Evolutionary conservation across 2,888 invertebrate genomes (phyloP), one percentile per base, ranked within the genome.

Genomic region (Tachina grossa): DNA sequence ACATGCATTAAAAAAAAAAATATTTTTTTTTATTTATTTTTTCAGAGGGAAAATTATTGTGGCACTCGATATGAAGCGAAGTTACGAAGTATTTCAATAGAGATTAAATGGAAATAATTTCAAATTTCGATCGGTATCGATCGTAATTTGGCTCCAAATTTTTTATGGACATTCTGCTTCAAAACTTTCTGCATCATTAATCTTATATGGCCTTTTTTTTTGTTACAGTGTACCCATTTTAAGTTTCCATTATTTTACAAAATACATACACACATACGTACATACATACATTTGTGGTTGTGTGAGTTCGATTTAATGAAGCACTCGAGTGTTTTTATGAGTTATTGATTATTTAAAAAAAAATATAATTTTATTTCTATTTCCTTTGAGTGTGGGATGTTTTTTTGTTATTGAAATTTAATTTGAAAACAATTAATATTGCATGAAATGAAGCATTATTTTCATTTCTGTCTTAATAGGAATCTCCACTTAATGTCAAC

Each of bases 371-470:
- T 78, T 22, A 61, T 61, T 61, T 41, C 19, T 53, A 79, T 45
- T 61, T 77, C 39, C n/a, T 45, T 72, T 53, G 11, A 41, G 16
- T 16, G 51, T n/a, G 68, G 45, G 39, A 22, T 57, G 11, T 71
- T 51, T 51, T n/a, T 43, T 74, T 51, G 47, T 83, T 51, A 78
- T 75, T 74, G 43, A 63, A 72, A 63, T 57, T 59, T 49, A 57
- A 63, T 84, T 84, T 78, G 2, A 61, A 83, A 69, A 22, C 69
- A 76, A 84, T 84, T 80, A 68, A 74, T 47, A 45, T 69, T 69
- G 8, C n/a, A 59, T 65, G 45, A 45, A 51, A 11, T 13, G 61
- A n/a, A 53, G 16, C 19, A 39, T n/a, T 61, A 57, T 55, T 10
- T 22, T 68, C 9, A 31, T 69, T 59, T 53, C 13, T 45, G 4